A percentile compares a stretch with the other conserved stretches of the same genome.
Conservation (phyloP, 2,797 vertebrate genomes). For the Synaphobranchus kaupii region DNA sequence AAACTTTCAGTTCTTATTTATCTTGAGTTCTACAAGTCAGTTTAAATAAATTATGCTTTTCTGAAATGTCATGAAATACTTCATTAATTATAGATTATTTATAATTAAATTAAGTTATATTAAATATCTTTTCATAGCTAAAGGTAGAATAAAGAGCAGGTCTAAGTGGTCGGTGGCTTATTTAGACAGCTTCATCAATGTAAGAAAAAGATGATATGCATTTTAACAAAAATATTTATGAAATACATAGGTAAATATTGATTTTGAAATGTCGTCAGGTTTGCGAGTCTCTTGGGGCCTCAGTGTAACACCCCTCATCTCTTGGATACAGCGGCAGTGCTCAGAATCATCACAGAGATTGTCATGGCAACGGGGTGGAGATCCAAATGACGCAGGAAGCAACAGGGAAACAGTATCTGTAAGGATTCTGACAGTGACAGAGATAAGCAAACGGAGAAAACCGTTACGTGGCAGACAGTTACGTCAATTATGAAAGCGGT, state of each 20-base stretch:
- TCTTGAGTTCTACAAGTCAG: constrained; percentile 57
- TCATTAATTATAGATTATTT: constrained; percentile 13
- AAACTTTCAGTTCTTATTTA: constrained; percentile 56
- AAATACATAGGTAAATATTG: constrained; percentile 15
- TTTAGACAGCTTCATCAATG: constrained; percentile 17
- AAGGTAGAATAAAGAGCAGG: constrained; percentile 18
- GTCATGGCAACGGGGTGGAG: constrained; percentile 69
- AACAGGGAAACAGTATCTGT: constrained; percentile 30
- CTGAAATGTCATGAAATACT: constrained; percentile 45
- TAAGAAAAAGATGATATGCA: constrained; percentile 27
- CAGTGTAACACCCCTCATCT: constrained; percentile 17
- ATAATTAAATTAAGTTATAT: constrained; percentile 48
- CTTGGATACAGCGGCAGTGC: constrained; percentile 43
- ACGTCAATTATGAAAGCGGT: background rate
- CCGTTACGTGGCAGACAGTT: background rate
- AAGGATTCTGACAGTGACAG: constrained; percentile 37
- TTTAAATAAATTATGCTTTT: constrained; percentile 64
- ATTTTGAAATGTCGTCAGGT: constrained; percentile 9
- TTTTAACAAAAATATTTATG: constrained; percentile 31
- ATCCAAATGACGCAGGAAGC: constrained; percentile 45
- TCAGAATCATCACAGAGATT: constrained; percentile 61
- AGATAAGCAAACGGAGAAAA: constrained; percentile 14
- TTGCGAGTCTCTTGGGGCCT: constrained; percentile 21
- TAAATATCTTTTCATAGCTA: constrained; percentile 62
- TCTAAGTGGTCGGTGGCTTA: constrained; percentile 12